Conservation (phyloP, 1,140 invertebrate genomes). For the Tribolium madens region DNA sequence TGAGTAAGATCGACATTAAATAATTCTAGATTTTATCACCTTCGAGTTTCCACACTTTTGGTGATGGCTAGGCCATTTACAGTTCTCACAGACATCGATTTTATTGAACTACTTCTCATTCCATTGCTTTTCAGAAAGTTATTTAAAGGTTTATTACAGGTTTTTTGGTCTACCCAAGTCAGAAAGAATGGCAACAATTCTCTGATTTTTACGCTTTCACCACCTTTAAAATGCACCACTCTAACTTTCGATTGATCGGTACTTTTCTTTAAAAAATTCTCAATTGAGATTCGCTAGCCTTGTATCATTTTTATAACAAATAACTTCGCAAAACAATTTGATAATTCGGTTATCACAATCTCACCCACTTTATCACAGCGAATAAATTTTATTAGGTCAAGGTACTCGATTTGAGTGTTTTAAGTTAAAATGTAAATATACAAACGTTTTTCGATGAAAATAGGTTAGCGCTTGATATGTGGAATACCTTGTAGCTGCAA, state of each 20-base stretch:
- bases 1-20: neutral
- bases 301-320: neutral
- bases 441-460: neutral
- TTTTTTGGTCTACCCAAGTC: neutral
- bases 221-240: neutral
- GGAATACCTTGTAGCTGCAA: neutral
- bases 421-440: neutral
- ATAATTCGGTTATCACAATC: slow-evolving; percentile 2
- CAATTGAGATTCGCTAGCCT: neutral
- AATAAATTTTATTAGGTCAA: slow-evolving; percentile 13
- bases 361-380: slow-evolving; percentile 2
- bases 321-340: neutral
- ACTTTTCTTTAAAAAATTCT: neutral
- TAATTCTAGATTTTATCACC: no score
- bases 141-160: neutral
- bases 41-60: no score
- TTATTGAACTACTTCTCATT: neutral
- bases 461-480: neutral
- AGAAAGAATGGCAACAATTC: neutral
- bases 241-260: neutral
- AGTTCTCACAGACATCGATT: no score
- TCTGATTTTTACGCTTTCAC: neutral
- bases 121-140: neutral
- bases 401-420: neutral
- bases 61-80: no score